Base-by-base conservation (phyloP, 2,113 vertebrate species). In the Sander vitreus region DNA sequence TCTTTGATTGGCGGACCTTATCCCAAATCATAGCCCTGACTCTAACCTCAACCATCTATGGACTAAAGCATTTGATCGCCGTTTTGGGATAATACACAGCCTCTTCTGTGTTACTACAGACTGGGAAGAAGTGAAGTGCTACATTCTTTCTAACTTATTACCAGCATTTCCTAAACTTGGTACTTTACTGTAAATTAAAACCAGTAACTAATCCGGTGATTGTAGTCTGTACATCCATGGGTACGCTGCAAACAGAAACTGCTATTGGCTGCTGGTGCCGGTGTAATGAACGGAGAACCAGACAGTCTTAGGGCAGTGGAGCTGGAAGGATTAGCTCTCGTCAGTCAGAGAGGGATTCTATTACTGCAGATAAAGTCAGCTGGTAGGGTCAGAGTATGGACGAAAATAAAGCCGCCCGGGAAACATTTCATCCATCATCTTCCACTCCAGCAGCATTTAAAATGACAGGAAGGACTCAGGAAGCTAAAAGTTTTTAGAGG, bases 351-450 rank as follows among this genome's bases (percentile, higher is more conserved):
- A 8, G 18, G 54, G 79, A 77, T 74, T 70, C 12, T 75, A 0
- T 90, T 68, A 78, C 82, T 53, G 57, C 48, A 77, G 79, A 87
- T 65, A 62, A 79, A 76, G 72, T 63, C 55, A 57, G 67, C 5
- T 1, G n/a, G 10, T 1, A 33, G 27, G 27, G 47, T 59, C 50
- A 48, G 25, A 48, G 18, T 66, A 57, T 21, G 53, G 25, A 50
- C 3, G 14, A 50, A 43, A 47, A 33, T 25, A 74, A 57, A 65
- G 76, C 57, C 57, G 53, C 15, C n/a, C 47, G 51, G 55, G 10
- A 66, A 81, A 16, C 60, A 67, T 62, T 68, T 50, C 48, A 75
- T 67, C n/a, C 62, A 30, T 65, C 51, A 65, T 36, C 48, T 63
- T 60, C 8, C 16, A 10, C 69, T 70, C 18, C 51, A 64, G 25